phyloP scores from a whole-genome alignment of 2,888 invertebrate species.

The Myopa tessellatipennis region DNA sequence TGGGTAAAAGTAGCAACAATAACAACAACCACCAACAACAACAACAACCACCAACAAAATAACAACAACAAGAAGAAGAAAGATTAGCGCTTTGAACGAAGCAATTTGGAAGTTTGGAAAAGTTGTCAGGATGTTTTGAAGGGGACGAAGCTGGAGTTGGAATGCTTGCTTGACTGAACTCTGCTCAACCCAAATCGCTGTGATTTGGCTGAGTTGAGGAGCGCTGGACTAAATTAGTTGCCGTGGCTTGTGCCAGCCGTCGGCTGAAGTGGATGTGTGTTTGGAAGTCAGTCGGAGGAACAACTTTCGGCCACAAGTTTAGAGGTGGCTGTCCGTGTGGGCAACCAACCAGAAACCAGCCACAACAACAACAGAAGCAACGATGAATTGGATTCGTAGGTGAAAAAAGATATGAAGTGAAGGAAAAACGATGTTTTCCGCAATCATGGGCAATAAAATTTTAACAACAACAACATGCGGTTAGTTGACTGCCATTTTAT shows the following conservation, averaged over 20 bases:
- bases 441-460: constrained; percentile 9
- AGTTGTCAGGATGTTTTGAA: constrained; percentile 15
- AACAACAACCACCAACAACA: background rate
- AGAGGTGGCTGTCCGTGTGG: background rate
- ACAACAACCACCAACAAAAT: background rate
- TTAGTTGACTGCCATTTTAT: background rate
- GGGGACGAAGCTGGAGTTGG: background rate
- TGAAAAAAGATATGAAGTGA: background rate
- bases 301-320: constrained; percentile 18
- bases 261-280: background rate
- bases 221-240: background rate
- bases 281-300: background rate
- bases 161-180: background rate
- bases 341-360: background rate
- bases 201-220: background rate
- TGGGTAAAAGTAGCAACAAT: constrained; percentile 6
- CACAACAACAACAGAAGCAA: background rate
- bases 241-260: background rate
- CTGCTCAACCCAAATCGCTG: too few relatives aligned
- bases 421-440: constrained; percentile 19
- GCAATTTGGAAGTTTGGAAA: background rate
- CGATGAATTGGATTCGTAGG: background rate
- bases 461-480: background rate
- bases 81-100: background rate
- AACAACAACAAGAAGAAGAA: background rate